A percentile compares a stretch with the other conserved stretches of the same genome.
These are phyloP conservation scores for Muricea muricata DNA, from an alignment of 92 coral and sea anemone genomes.

Conservation along the genomic window DNA sequence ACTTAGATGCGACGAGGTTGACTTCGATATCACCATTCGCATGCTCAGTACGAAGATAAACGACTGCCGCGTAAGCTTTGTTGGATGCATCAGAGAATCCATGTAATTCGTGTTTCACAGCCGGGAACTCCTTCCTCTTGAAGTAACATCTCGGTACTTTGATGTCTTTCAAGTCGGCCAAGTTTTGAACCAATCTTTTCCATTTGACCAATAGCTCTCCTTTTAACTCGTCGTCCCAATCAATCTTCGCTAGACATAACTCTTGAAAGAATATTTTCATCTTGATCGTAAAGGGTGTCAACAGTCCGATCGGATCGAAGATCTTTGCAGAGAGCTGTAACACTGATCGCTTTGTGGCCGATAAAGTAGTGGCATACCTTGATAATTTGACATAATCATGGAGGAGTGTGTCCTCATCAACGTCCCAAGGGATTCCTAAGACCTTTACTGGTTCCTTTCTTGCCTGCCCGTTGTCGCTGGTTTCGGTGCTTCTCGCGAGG, in stretches of 20 bases:
- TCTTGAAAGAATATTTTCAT: slow-evolving; percentile 36
- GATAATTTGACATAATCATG: neutral
- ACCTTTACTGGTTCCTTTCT: slow-evolving; percentile 20
- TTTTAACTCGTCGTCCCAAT: slow-evolving; percentile 31
- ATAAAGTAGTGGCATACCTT: neutral
- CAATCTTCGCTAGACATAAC: neutral
- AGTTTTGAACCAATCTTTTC: slow-evolving; percentile 12
- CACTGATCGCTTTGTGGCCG: slow-evolving; percentile 18
- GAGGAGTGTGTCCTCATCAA: slow-evolving; percentile 21
- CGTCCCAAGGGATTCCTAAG: slow-evolving; percentile 22
- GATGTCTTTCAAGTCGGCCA: neutral
- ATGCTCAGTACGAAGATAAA: slow-evolving; percentile 16
- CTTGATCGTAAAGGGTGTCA: slow-evolving; percentile 19
- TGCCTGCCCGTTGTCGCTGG: too few relatives aligned
- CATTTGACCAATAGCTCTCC: slow-evolving; percentile 20
- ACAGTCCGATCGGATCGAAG: slow-evolving; percentile 33
- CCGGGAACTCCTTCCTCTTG: neutral
- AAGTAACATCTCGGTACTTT: slow-evolving; percentile 30
- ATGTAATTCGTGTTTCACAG: slow-evolving; percentile 31
- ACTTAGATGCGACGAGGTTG: slow-evolving; percentile 11
- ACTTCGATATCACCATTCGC: slow-evolving; percentile 29
- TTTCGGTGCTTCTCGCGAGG: neutral
- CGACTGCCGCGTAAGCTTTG: slow-evolving; percentile 29
- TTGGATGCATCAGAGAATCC: slow-evolving; percentile 25
- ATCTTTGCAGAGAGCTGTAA: slow-evolving; percentile 16